Percentiles rank a stretch among this genome's conserved stretches.
phyloP scores from a whole-genome alignment of 1,140 invertebrate species.

The Philopotamus ludificatus region DNA sequence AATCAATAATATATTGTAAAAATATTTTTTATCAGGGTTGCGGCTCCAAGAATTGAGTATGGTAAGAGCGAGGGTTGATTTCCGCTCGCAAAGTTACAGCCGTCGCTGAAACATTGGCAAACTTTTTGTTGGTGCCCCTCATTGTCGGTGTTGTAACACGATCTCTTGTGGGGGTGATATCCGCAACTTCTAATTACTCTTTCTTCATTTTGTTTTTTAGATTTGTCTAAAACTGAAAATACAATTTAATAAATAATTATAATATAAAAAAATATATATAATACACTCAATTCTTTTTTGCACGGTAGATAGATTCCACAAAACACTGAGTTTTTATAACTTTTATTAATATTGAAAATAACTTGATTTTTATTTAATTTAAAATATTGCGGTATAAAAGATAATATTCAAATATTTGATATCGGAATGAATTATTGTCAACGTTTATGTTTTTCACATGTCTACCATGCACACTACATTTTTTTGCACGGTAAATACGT shows the following conservation, averaged over 20 bases:
- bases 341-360: constrained; percentile 1
- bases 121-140: constrained; percentile 35
- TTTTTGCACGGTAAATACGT: too few relatives aligned
- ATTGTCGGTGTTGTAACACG: constrained; percentile 36
- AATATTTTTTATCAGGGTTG: too few relatives aligned
- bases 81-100: constrained; percentile 27
- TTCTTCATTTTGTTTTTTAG: background rate
- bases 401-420: background rate
- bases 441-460: too few relatives aligned
- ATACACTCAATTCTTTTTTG: too few relatives aligned
- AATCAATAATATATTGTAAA: too few relatives aligned
- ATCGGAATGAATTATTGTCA: too few relatives aligned
- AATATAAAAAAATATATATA: background rate
- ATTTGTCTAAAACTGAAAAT: constrained; percentile 33
- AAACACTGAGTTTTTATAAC: background rate
- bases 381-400: background rate
- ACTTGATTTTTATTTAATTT: background rate
- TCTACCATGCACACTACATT: too few relatives aligned
- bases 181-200: constrained; percentile 34
- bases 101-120: constrained; percentile 38
- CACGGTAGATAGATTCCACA: too few relatives aligned
- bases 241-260: background rate
- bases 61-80: background rate
- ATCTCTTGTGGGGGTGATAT: constrained; percentile 30
- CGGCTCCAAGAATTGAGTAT: too few relatives aligned